A percentile compares a stretch with the other conserved stretches of the same genome.
Conservation (phyloP, 2,797 vertebrate genomes). For the Hydrophis major region DNA sequence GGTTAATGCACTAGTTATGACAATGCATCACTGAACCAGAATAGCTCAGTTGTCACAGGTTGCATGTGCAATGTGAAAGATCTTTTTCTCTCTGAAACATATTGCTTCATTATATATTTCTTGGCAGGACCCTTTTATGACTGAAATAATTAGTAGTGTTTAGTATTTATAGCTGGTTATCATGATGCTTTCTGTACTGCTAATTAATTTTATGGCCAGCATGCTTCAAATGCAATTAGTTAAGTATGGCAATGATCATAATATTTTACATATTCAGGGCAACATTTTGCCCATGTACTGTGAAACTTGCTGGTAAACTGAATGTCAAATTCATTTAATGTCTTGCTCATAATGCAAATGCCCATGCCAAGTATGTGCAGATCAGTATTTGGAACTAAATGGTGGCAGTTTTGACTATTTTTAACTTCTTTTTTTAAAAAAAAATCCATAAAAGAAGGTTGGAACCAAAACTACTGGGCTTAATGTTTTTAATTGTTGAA, state of each 20-base stretch:
- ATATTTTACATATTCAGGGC: conserved; percentile 67
- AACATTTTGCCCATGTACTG: conserved; percentile 55
- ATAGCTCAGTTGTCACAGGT: conserved; percentile 39
- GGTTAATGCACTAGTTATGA: conserved; percentile 47
- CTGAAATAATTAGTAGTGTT: conserved; percentile 70
- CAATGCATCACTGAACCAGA: conserved; percentile 44
- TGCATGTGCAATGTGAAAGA: neutral
- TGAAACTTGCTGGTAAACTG: conserved; percentile 54
- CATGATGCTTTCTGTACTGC: conserved; percentile 55
- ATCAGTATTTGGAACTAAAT: conserved; percentile 1
- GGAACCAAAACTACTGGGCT: neutral
- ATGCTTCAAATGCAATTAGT: conserved; percentile 65
- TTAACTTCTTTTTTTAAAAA: neutral
- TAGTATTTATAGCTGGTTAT: conserved; percentile 64
- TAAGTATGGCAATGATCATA: conserved; percentile 63
- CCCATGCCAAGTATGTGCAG: conserved; percentile 18
- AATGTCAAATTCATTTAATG: conserved; percentile 62
- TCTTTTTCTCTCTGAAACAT: neutral
- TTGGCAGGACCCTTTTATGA: conserved; percentile 60
- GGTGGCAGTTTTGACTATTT: neutral
- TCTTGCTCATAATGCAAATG: conserved; percentile 54
- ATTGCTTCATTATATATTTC: conserved; percentile 59
- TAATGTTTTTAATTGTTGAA: neutral
- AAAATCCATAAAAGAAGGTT: neutral
- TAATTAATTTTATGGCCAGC: conserved; percentile 67